phyloP scores from a whole-genome alignment of 2,888 invertebrate species.

The Melinaea marsaeus region DNA sequence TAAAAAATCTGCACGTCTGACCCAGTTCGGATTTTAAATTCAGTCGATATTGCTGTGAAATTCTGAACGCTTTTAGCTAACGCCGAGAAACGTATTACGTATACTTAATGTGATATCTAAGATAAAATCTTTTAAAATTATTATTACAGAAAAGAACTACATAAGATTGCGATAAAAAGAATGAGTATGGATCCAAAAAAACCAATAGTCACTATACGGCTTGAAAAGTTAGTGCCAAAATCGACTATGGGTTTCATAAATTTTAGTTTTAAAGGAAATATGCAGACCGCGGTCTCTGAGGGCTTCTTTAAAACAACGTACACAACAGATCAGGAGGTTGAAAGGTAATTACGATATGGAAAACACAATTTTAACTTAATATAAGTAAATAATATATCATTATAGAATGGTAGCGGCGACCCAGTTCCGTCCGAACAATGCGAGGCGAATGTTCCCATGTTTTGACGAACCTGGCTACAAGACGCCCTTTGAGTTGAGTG shows the following conservation, averaged over 20 bases:
- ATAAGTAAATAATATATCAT: background rate
- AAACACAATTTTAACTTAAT: background rate
- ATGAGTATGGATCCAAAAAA: slow-evolving; percentile 78
- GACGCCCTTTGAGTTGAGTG: slow-evolving; percentile 81
- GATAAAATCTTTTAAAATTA: background rate
- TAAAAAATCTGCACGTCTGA: slow-evolving; percentile 3
- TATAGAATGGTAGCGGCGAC: slow-evolving; percentile 81
- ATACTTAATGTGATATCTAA: background rate
- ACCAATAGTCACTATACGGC: slow-evolving; percentile 77
- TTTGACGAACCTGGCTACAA: slow-evolving; percentile 89
- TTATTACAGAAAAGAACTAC: slow-evolving; percentile 41
- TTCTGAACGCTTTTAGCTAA: slow-evolving; percentile 4
- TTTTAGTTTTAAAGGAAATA: slow-evolving; percentile 81
- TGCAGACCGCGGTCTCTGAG: slow-evolving; percentile 80
- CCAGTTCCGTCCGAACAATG: slow-evolving; percentile 84
- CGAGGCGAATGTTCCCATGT: slow-evolving; percentile 87
- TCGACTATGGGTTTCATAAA: slow-evolving; percentile 79
- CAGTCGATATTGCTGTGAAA: slow-evolving; percentile 1
- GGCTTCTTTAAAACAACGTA: slow-evolving; percentile 85
- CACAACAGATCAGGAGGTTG: slow-evolving; percentile 57
- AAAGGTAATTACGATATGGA: slow-evolving; percentile 52
- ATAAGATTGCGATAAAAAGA: slow-evolving; percentile 53
- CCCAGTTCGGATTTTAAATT: background rate
- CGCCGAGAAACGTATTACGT: background rate
- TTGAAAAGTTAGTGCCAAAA: slow-evolving; percentile 77